Conservation (phyloP, 2,888 invertebrate species). For the Pyralis farinalis region DNA sequence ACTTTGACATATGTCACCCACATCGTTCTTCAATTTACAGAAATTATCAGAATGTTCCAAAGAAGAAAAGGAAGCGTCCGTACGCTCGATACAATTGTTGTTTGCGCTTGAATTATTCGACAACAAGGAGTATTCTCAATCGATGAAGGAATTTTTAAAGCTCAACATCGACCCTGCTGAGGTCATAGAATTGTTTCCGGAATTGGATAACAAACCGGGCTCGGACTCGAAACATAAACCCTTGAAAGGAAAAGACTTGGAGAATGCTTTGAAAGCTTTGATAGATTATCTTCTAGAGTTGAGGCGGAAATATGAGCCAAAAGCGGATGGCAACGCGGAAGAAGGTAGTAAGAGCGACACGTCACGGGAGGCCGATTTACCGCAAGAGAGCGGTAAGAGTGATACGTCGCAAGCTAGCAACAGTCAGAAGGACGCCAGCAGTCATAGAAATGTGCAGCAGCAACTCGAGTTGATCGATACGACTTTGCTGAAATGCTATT, state of each 20-base stretch:
- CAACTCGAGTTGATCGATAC: conserved; percentile 96
- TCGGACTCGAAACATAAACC: conserved; percentile 52
- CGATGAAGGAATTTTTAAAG: conserved; percentile 95
- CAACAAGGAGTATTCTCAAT: conserved; percentile 92
- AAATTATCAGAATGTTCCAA: conserved; percentile 90
- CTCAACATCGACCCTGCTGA: conserved; percentile 96
- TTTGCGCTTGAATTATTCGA: conserved; percentile 96
- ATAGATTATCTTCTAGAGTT: conserved; percentile 94
- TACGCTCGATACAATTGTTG: conserved; percentile 93
- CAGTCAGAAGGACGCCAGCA: conserved; percentile 30
- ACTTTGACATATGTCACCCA: too few species aligned
- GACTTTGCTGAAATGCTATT: conserved; percentile 97
- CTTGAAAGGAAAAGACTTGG: conserved; percentile 91
- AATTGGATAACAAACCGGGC: conserved; percentile 83
- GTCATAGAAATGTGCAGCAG: conserved; percentile 54
- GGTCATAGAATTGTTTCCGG: conserved; percentile 97
- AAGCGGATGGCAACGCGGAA: conserved; percentile 19
- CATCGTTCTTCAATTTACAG: conserved; percentile 64
- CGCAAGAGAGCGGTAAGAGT: conserved; percentile 41
- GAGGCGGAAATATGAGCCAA: conserved; percentile 68
- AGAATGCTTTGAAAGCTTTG: conserved; percentile 92
- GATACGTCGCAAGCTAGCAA: conserved; percentile 33
- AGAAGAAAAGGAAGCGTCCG: conserved; percentile 89
- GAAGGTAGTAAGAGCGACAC: conserved; percentile 44
- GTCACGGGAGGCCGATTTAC: conserved; percentile 20